phyloP scores from a whole-genome alignment of 2,888 invertebrate genomes.

The Ellobium chinense region DNA sequence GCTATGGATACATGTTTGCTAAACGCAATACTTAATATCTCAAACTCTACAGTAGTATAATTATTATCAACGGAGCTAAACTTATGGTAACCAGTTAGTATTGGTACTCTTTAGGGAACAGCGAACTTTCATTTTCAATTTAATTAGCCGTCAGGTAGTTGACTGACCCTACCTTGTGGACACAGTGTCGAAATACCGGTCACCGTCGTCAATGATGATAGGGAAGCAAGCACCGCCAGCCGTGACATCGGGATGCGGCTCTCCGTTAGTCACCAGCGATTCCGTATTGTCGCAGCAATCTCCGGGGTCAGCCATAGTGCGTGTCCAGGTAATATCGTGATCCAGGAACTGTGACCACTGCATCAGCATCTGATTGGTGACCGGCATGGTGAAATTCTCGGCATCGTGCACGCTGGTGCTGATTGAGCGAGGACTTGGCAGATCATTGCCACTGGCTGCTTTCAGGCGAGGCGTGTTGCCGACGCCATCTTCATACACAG shows the following conservation, averaged over 20 bases:
- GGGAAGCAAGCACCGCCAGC: slow-evolving; percentile 37
- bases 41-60: too few relatives aligned
- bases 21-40: too few relatives aligned
- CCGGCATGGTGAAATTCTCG: slow-evolving; percentile 5
- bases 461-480: neutral
- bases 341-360: slow-evolving; percentile 50
- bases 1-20: too few relatives aligned
- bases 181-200: slow-evolving; percentile 13
- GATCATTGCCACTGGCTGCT: neutral
- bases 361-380: slow-evolving; percentile 37
- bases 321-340: slow-evolving; percentile 44
- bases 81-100: too few relatives aligned
- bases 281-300: slow-evolving; percentile 18
- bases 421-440: slow-evolving; percentile 33
- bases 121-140: neutral
- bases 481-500: neutral
- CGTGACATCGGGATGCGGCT: slow-evolving; percentile 26
- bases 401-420: slow-evolving; percentile 28
- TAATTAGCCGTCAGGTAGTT: neutral
- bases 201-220: slow-evolving; percentile 12
- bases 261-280: neutral
- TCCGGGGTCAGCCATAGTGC: neutral
- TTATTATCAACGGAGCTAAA: too few relatives aligned
- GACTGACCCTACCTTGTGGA: neutral
- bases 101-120: too few relatives aligned